Evolutionary conservation across 2,797 vertebrate species (phyloP).

Genomic region (Anomalospiza imberbis): DNA sequence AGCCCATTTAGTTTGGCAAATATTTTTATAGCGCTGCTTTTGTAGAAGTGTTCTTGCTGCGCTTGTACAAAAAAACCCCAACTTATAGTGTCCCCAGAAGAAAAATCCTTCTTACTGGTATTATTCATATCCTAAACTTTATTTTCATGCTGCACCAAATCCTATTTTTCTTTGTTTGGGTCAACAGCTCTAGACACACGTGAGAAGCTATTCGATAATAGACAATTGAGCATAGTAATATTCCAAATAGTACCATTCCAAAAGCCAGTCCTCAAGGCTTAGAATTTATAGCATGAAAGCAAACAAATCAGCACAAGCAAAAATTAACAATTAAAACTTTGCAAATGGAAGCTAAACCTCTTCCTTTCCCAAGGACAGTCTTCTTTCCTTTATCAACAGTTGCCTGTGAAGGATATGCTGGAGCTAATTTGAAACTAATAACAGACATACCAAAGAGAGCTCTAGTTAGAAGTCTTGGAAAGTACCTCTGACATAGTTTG

Average conservation of each 20-base stretch:
- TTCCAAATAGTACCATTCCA: no score
- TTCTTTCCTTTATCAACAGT: background rate
- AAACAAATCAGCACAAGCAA: background rate
- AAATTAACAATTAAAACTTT: background rate
- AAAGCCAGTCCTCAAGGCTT: background rate
- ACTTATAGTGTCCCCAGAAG: background rate
- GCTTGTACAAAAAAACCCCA: background rate
- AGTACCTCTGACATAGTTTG: background rate
- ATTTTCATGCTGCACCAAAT: background rate
- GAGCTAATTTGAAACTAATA: background rate
- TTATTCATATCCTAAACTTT: background rate
- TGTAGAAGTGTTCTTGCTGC: background rate
- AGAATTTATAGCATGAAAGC: background rate
- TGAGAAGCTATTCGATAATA: background rate
- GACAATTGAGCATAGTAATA: background rate
- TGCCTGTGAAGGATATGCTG: background rate
- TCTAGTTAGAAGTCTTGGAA: background rate
- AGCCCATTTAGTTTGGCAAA: background rate
- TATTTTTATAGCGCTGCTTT: background rate
- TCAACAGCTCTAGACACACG: background rate
- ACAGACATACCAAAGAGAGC: background rate
- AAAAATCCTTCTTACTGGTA: background rate
- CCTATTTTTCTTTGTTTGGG: background rate
- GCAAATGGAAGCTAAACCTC: background rate
- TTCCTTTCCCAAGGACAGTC: background rate